phyloP scores from a whole-genome alignment of 2,797 vertebrate genomes.

The Trachurus trachurus region DNA sequence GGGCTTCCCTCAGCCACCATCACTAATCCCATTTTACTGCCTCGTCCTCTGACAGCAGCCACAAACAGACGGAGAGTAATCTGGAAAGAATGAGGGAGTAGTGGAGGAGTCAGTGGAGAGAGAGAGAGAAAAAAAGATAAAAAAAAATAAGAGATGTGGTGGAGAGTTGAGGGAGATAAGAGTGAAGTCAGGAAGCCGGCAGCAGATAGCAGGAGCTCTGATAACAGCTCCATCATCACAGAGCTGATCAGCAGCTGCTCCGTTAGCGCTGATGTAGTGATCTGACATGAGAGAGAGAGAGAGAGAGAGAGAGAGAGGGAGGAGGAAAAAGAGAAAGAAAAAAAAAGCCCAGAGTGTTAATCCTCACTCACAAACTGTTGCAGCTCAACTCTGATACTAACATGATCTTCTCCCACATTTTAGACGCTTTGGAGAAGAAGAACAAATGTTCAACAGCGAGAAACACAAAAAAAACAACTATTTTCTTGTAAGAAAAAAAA shows the following conservation, averaged over 20 bases:
- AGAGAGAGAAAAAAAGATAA: not conserved
- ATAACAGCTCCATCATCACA: constrained; percentile 49
- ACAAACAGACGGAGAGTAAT: constrained; percentile 41
- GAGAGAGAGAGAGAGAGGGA: constrained; percentile 12
- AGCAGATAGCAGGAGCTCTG: constrained; percentile 47
- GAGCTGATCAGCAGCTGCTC: constrained; percentile 41
- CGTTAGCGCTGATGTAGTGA: constrained; percentile 45
- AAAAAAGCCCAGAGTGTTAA: constrained; percentile 10
- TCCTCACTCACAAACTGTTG: constrained; percentile 16
- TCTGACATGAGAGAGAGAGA: constrained; percentile 35
- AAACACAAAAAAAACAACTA: no score
- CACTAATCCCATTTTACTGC: constrained; percentile 80
- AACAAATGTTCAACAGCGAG: no score
- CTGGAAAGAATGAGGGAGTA: constrained; percentile 50
- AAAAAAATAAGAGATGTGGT: not conserved
- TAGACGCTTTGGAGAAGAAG: not conserved
- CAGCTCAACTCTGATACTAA: not conserved
- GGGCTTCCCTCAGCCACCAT: constrained; percentile 64
- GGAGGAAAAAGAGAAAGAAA: no score
- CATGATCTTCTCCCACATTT: not conserved
- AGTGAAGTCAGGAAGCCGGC: constrained; percentile 36
- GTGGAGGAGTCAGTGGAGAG: constrained; percentile 9
- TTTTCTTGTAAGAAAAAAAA: no score
- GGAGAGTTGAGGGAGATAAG: constrained; percentile 43
- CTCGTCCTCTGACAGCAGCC: constrained; percentile 55